phyloP scores from a whole-genome alignment of 2,113 vertebrate genomes.

The Megaceryle maxima region DNA sequence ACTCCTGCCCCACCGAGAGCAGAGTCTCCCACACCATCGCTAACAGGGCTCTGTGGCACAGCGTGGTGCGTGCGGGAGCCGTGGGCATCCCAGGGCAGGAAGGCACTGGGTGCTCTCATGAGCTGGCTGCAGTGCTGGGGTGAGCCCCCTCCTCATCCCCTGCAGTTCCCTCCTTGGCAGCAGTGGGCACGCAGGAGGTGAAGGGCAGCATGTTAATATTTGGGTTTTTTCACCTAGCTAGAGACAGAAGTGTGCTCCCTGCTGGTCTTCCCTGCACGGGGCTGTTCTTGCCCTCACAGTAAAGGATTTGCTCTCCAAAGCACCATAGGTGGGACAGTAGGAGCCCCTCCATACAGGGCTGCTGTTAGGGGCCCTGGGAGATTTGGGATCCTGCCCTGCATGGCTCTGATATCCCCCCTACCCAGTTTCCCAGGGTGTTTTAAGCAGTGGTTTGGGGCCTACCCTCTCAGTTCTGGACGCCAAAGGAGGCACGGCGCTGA shows the following conservation, averaged over 20 bases:
- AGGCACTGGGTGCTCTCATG: background rate
- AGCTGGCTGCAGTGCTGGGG: fast-evolving
- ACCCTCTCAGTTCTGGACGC: background rate
- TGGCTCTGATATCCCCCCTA: background rate
- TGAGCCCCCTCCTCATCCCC: background rate
- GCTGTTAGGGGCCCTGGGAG: background rate
- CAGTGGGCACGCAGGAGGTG: background rate
- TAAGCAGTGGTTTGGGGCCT: background rate
- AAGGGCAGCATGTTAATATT: background rate
- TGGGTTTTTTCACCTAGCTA: background rate
- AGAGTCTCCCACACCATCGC: background rate
- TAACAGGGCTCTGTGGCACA: fast-evolving
- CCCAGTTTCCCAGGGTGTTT: background rate
- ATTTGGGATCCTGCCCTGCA: background rate
- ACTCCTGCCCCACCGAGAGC: background rate
- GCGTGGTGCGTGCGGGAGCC: fast-evolving
- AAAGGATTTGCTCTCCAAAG: background rate
- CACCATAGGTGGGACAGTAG: fast-evolving
- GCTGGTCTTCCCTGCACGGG: fast-evolving
- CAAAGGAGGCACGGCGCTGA: fast-evolving
- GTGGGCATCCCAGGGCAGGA: fast-evolving
- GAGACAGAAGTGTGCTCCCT: fast-evolving
- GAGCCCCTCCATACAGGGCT: fast-evolving
- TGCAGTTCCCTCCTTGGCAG: background rate
- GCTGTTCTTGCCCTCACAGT: background rate